Conservation (phyloP, 2,888 invertebrate species). For the Drosophila kambysellisi region DNA sequence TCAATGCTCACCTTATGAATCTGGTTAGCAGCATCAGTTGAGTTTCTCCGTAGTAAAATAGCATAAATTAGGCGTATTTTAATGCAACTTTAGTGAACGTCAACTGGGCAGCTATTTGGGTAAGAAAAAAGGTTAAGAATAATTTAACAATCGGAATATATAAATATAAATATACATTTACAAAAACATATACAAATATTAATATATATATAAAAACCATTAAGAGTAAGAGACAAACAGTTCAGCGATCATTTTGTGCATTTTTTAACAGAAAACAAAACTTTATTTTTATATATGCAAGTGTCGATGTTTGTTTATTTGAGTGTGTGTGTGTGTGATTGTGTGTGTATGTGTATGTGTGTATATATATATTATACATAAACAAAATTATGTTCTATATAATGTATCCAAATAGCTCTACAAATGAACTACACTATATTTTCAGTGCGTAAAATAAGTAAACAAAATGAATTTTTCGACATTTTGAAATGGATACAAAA, state of each 20-base stretch:
- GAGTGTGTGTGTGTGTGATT: conserved; percentile 27
- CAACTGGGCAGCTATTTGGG: conserved; percentile 48
- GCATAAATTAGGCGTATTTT: conserved; percentile 28
- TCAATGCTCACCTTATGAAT: conserved; percentile 47
- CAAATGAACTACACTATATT: conserved; percentile 56
- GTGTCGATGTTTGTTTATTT: conserved; percentile 16
- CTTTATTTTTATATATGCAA: conserved; percentile 74
- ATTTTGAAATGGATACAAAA: conserved; percentile 55
- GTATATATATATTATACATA: conserved; percentile 52
- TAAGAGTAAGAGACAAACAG: conserved; percentile 13
- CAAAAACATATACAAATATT: background rate
- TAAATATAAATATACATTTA: background rate
- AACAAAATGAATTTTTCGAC: conserved; percentile 35
- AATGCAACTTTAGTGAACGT: conserved; percentile 48
- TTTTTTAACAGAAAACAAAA: conserved; percentile 82
- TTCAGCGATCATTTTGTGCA: conserved; percentile 52
- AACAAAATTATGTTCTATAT: conserved; percentile 56
- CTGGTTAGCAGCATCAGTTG: conserved; percentile 39
- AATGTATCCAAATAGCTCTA: conserved; percentile 27
- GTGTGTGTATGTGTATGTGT: conserved; percentile 18
- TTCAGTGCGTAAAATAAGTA: conserved; percentile 37
- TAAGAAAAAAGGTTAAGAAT: background rate
- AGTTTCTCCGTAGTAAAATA: conserved; percentile 26
- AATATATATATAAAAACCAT: conserved; percentile 2
- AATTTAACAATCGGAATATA: background rate